Evolutionary conservation across 2,113 vertebrate species (phyloP).

Genomic region (Irena cyanogastra): DNA sequence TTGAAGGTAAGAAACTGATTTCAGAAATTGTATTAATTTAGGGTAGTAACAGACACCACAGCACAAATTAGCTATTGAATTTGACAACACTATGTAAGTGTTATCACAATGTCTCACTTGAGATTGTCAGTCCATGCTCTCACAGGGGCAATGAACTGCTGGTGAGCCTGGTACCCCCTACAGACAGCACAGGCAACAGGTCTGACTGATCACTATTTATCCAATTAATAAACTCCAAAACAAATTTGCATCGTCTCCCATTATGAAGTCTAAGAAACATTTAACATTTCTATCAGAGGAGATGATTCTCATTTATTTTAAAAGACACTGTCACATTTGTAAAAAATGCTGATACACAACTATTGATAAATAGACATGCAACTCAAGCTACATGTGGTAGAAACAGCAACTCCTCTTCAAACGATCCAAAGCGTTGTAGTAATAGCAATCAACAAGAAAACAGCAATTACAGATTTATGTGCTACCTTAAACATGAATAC

Average conservation of each 20-base stretch:
- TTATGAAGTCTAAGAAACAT: background rate
- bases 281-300: background rate
- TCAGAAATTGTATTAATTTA: background rate
- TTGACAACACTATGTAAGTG: background rate
- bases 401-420: background rate
- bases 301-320: background rate
- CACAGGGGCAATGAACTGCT: background rate
- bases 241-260: background rate
- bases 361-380: background rate
- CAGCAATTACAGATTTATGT: background rate
- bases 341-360: background rate
- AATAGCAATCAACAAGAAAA: background rate
- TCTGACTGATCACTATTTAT: background rate
- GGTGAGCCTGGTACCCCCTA: background rate
- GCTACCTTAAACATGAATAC: background rate
- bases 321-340: background rate
- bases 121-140: accelerated
- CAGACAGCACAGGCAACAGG: background rate
- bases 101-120: background rate
- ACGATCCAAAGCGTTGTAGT: background rate
- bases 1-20: background rate
- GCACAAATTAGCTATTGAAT: background rate
- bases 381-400: background rate
- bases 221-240: background rate
- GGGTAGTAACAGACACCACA: background rate